Evolutionary conservation across 2,113 vertebrate genomes (phyloP).

Genomic region (Sinocyclocheilus rhinocerous): DNA sequence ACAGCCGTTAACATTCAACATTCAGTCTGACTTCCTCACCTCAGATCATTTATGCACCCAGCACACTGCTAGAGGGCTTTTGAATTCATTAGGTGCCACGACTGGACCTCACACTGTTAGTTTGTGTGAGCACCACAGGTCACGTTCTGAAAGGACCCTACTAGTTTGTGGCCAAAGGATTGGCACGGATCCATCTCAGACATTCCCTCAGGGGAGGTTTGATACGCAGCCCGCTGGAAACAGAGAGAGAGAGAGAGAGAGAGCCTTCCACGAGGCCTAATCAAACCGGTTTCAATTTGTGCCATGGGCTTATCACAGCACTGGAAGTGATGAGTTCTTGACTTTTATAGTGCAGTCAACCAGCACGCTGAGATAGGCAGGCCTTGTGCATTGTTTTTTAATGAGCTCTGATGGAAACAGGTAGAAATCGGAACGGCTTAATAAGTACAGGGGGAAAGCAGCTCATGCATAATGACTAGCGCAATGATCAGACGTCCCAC

Average conservation of each 20-base stretch:
- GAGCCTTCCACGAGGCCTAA: constrained; percentile 63
- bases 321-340: constrained; percentile 67
- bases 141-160: constrained; percentile 32
- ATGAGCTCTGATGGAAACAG: constrained; percentile 63
- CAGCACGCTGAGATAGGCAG: constrained; percentile 61
- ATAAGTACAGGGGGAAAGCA: constrained; percentile 61
- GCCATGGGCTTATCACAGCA: constrained; percentile 65
- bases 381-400: constrained; percentile 64
- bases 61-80: constrained; percentile 54
- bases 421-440: constrained; percentile 55
- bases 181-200: constrained; percentile 27
- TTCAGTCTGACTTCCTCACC: constrained; percentile 37
- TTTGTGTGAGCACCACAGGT: constrained; percentile 41
- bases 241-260: constrained; percentile 16
- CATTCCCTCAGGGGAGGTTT: not conserved
- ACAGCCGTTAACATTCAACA: constrained; percentile 42
- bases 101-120: constrained; percentile 52
- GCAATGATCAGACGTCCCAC: constrained; percentile 65
- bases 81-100: constrained; percentile 46
- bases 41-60: constrained; percentile 60
- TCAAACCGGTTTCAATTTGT: constrained; percentile 72
- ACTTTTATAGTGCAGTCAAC: constrained; percentile 69
- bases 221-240: constrained; percentile 8
- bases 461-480: constrained; percentile 67
- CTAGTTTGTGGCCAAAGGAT: constrained; percentile 10